Evolutionary conservation across 2,113 vertebrate genomes (phyloP).

Genomic region (Chloropsis hardwickii): DNA sequence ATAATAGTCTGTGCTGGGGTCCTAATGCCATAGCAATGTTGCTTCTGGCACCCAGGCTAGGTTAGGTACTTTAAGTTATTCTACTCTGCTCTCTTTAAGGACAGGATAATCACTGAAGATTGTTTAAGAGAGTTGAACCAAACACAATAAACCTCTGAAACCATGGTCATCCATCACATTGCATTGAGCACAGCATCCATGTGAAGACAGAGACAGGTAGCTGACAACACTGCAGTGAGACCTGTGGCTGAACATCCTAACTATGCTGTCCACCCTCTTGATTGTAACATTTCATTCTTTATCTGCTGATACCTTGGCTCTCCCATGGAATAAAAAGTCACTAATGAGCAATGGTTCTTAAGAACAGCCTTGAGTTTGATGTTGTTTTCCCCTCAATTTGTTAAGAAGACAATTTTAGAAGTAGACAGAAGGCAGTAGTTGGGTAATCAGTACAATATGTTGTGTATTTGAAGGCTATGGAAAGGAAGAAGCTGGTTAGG

Average conservation of each 20-base stretch:
- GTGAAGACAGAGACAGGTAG: background rate
- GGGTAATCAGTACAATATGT: background rate
- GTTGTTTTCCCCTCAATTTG: background rate
- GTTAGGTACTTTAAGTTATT: background rate
- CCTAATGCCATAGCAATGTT: background rate
- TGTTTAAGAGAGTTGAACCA: background rate
- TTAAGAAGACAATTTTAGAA: background rate
- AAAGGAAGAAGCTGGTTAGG: constrained; percentile 1
- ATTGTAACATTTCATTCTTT: background rate
- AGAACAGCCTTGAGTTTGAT: background rate
- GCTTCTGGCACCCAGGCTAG: background rate
- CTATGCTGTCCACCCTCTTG: background rate
- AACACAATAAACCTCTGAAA: background rate
- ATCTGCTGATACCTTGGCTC: background rate
- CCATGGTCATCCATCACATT: background rate
- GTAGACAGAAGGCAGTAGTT: background rate
- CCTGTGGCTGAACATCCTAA: background rate
- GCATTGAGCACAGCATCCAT: background rate
- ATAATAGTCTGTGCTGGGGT: background rate
- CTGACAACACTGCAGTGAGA: background rate
- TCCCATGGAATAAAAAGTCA: background rate
- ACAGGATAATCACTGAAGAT: background rate
- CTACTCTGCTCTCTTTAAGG: background rate
- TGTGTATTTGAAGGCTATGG: background rate
- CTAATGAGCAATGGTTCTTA: background rate